These are phyloP conservation scores for Sclerodermus sp. DNA, from an alignment of 2,888 invertebrate genomes.

Conservation along the genomic window DNA sequence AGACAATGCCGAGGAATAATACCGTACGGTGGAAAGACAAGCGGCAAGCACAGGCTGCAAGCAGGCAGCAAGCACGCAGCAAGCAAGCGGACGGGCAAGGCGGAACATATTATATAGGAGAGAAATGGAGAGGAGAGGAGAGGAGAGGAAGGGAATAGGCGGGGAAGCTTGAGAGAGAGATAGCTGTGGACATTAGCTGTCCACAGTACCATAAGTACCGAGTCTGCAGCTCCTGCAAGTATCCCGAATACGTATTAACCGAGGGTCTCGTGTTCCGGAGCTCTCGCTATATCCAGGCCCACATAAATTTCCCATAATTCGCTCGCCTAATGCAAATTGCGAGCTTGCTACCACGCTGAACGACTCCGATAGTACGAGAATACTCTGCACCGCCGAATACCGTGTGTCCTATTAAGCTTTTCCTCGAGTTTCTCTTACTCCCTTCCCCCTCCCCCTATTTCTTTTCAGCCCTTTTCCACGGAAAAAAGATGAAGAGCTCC, in stretches of 20 bases:
- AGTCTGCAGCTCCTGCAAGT: constrained; percentile 32
- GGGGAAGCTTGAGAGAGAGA: constrained; percentile 22
- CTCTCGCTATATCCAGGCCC: constrained; percentile 33
- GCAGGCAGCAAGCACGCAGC: no score
- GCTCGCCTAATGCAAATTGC: constrained; percentile 47
- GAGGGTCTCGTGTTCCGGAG: constrained; percentile 15
- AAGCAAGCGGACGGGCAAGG: no score
- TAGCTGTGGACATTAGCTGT: constrained; percentile 39
- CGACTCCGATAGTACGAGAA: constrained; percentile 28
- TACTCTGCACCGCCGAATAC: constrained; percentile 20
- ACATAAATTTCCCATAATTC: constrained; percentile 48
- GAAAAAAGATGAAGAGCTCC: neutral
- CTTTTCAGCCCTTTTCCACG: neutral
- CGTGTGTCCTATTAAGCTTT: constrained; percentile 26
- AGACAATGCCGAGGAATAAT: constrained; percentile 32
- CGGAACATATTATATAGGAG: no score
- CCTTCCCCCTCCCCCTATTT: neutral
- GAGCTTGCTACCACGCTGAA: constrained; percentile 22
- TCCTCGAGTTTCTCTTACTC: constrained; percentile 3
- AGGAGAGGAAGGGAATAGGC: constrained; percentile 4
- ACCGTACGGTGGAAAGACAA: constrained; percentile 18
- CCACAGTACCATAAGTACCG: constrained; percentile 39
- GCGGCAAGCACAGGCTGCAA: no score
- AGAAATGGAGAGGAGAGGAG: neutral
- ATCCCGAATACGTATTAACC: constrained; percentile 39